A percentile compares a stretch with the other conserved stretches of the same genome.
These are phyloP conservation scores for Lasioglossum albipes DNA, from an alignment of 1,140 invertebrate species.

Conservation along the genomic window DNA sequence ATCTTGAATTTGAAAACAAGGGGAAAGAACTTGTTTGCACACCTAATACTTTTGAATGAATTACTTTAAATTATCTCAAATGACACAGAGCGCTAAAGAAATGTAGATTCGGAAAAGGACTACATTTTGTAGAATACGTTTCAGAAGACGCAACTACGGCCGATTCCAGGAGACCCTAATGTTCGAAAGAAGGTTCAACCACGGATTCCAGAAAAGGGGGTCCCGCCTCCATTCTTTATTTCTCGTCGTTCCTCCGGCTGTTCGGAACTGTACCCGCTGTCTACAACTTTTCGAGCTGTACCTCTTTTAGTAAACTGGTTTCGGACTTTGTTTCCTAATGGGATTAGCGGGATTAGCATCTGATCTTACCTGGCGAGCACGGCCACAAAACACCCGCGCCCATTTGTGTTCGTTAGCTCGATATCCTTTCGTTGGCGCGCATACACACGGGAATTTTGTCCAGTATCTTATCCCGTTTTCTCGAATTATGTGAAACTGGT, in stretches of 20 bases:
- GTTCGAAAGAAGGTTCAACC: slow-evolving; percentile 1
- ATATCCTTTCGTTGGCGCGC: slow-evolving; percentile 3
- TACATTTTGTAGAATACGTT: no score
- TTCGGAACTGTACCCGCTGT: slow-evolving; percentile 37
- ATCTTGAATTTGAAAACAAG: no score
- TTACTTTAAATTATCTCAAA: no score
- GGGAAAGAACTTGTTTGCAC: no score
- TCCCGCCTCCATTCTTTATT: slow-evolving; percentile 30
- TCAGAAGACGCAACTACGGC: not conserved
- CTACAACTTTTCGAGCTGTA: slow-evolving; percentile 59
- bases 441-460: not conserved
- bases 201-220: slow-evolving; percentile 12
- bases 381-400: slow-evolving; percentile 12
- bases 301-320: slow-evolving; percentile 63
- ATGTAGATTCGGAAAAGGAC: no score
- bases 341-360: slow-evolving; percentile 67
- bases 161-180: slow-evolving; percentile 6
- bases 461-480: not conserved
- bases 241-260: slow-evolving; percentile 8
- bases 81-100: no score
- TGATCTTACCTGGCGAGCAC: slow-evolving; percentile 44
- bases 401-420: slow-evolving; percentile 51
- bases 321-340: slow-evolving; percentile 65
- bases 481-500: not conserved
- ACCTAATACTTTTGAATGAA: no score